phyloP scores from a whole-genome alignment of 2,797 vertebrate species.

The Glossophaga mutica region DNA sequence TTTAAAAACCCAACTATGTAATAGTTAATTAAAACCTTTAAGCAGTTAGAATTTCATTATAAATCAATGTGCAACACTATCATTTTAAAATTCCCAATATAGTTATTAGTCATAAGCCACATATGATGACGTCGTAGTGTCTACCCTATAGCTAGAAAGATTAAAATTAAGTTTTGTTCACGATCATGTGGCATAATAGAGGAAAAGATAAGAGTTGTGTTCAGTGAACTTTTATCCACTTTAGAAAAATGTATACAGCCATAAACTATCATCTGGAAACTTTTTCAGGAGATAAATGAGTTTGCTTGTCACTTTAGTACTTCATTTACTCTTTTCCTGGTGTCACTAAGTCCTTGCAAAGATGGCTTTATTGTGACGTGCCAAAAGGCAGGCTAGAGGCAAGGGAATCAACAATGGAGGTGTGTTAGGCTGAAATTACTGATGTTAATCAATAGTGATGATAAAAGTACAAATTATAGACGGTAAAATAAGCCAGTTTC shows the following conservation, averaged over 20 bases:
- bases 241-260: not conserved
- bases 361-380: conserved; percentile 41
- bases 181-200: not conserved
- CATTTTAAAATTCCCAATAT: conserved; percentile 6
- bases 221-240: not conserved
- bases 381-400: not conserved
- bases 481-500: not conserved
- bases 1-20: conserved; percentile 1
- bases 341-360: conserved; percentile 38
- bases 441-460: conserved; percentile 41
- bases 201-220: not conserved
- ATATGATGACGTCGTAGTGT: not conserved
- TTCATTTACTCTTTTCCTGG: conserved; percentile 32
- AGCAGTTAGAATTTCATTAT: not conserved
- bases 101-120: not conserved
- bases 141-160: not conserved
- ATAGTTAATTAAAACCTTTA: not conserved
- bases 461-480: conserved; percentile 25
- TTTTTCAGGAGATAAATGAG: not conserved
- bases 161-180: not conserved
- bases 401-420: conserved; percentile 10
- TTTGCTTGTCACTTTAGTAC: conserved; percentile 8
- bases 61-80: not conserved
- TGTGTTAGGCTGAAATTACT: conserved; percentile 48
- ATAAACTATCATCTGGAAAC: conserved; percentile 14